Evolutionary conservation across 2,888 invertebrate genomes (phyloP).

Genomic region (Euplagia quadripunctaria): DNA sequence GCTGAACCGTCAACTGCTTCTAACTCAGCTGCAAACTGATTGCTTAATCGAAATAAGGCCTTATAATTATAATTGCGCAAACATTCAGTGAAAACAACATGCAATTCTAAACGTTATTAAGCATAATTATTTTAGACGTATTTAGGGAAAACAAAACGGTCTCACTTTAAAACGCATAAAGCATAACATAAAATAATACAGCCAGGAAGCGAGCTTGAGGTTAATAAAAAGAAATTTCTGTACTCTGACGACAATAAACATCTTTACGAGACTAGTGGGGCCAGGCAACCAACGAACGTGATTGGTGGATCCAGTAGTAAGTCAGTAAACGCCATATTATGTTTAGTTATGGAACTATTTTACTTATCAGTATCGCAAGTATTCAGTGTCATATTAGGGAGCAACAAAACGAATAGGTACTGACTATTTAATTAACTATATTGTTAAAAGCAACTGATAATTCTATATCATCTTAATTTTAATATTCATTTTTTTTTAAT

Average conservation of each 20-base stretch:
- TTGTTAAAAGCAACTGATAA: no score
- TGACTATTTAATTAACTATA: no score
- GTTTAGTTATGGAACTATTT: no score
- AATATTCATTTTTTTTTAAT: no score
- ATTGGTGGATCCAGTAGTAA: not conserved
- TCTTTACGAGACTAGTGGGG: constrained; percentile 66
- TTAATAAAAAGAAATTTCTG: constrained; percentile 71
- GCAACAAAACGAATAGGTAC: no score
- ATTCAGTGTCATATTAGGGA: no score
- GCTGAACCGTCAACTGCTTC: not conserved
- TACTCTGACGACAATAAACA: constrained; percentile 72
- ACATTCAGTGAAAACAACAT: not conserved
- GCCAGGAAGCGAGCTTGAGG: constrained; percentile 63
- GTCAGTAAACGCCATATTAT: no score
- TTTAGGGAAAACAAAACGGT: constrained; percentile 43
- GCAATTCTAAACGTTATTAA: constrained; percentile 32
- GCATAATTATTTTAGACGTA: constrained; percentile 21
- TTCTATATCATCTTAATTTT: no score
- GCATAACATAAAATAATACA: constrained; percentile 54
- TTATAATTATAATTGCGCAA: not conserved
- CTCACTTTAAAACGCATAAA: constrained; percentile 46
- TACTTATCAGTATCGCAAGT: no score
- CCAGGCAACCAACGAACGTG: constrained; percentile 28
- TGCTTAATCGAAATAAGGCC: not conserved
- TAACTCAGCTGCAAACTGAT: not conserved